Conservation (phyloP, 2,888 invertebrate genomes). For the Ceraclea dissimilis region DNA sequence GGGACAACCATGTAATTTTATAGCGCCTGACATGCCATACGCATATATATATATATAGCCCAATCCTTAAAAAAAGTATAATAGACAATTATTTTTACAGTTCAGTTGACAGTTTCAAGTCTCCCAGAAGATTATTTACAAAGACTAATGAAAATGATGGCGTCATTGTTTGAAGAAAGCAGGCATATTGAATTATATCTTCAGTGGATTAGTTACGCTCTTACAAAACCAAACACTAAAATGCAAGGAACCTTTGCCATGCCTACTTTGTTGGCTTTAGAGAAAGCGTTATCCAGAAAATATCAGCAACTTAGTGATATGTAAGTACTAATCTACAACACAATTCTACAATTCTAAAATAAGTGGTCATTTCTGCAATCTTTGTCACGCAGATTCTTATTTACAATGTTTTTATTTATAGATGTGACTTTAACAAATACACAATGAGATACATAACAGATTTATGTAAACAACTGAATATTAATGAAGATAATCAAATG, state of each 20-base stretch:
- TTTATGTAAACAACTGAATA: slow-evolving; percentile 40
- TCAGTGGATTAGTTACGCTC: slow-evolving; percentile 64
- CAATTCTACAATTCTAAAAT: no score
- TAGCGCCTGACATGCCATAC: no score
- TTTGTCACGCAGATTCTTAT: no score
- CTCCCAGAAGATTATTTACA: slow-evolving; percentile 71
- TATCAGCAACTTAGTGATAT: slow-evolving; percentile 77
- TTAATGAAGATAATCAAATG: slow-evolving; percentile 29
- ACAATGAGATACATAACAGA: slow-evolving; percentile 63
- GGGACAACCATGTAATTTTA: no score
- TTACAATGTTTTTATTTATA: slow-evolving; percentile 40
- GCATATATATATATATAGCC: no score
- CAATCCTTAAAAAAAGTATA: no score
- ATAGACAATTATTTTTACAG: slow-evolving; percentile 53
- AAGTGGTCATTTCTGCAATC: no score
- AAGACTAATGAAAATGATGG: slow-evolving; percentile 63
- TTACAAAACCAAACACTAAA: slow-evolving; percentile 57
- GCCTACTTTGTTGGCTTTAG: slow-evolving; percentile 62
- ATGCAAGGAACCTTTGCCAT: slow-evolving; percentile 51
- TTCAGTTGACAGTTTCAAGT: slow-evolving; percentile 61
- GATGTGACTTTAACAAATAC: slow-evolving; percentile 86
- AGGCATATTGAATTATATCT: slow-evolving; percentile 85
- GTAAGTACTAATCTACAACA: no score
- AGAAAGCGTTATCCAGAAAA: slow-evolving; percentile 71
- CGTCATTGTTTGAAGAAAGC: slow-evolving; percentile 66